These are phyloP conservation scores for Coremacera marginata DNA, from an alignment of 2,888 invertebrate genomes.

Conservation along the genomic window DNA sequence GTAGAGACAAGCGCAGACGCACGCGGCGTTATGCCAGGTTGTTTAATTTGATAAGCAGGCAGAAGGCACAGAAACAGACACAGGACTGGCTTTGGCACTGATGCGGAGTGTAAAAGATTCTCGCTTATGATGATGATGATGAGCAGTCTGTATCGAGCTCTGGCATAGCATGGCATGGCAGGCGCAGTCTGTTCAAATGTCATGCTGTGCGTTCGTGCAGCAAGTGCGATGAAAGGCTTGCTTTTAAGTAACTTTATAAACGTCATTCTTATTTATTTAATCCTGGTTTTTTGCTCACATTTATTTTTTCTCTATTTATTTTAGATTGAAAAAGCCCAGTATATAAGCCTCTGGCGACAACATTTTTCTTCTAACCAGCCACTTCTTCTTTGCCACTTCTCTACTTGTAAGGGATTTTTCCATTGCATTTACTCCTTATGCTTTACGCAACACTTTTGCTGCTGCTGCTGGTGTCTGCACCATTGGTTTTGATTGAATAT, in stretches of 20 bases:
- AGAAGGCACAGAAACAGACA: neutral
- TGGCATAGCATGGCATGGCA: too few species aligned
- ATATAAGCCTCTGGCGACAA: too few species aligned
- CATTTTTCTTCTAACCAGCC: neutral
- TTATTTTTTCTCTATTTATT: neutral
- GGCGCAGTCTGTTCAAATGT: too few species aligned
- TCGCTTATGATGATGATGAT: neutral
- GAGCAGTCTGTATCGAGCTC: too few species aligned
- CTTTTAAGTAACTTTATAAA: neutral
- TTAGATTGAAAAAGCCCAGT: too few species aligned
- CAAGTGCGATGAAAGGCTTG: slow-evolving; percentile 5
- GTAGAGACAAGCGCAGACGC: neutral
- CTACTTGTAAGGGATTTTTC: too few species aligned
- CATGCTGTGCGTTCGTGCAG: neutral
- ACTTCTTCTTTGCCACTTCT: too few species aligned
- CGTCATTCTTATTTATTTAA: neutral
- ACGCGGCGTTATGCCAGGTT: slow-evolving; percentile 15
- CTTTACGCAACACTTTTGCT: neutral
- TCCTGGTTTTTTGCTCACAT: neutral
- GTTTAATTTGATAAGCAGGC: slow-evolving; percentile 12
- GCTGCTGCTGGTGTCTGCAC: neutral
- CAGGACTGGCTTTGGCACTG: neutral
- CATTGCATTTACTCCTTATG: neutral
- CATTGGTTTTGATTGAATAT: slow-evolving; percentile 24
- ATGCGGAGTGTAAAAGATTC: neutral